These are phyloP conservation scores for Drosophila arawakana DNA, from an alignment of 1,140 invertebrate genomes.

Conservation along the genomic window DNA sequence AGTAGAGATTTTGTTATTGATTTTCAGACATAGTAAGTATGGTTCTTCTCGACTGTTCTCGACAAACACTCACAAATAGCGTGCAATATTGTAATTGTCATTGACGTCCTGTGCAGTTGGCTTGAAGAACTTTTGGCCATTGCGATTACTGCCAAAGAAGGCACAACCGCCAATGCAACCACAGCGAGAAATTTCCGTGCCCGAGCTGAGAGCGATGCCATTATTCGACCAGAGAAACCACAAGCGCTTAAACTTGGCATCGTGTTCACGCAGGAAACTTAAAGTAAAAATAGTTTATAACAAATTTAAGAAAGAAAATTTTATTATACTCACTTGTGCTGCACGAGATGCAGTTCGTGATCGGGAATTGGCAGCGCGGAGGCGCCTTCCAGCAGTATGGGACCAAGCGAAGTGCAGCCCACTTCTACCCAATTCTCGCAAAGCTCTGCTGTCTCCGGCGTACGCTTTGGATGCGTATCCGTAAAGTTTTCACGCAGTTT, in stretches of 20 bases:
- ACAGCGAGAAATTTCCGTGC: slow-evolving; percentile 87
- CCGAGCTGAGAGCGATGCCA: slow-evolving; percentile 77
- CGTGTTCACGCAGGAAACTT: slow-evolving; percentile 94
- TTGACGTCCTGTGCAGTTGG: slow-evolving; percentile 91
- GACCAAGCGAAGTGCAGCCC: slow-evolving; percentile 94
- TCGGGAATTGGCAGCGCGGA: slow-evolving; percentile 91
- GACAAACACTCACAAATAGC: slow-evolving; percentile 86
- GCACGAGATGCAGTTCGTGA: slow-evolving; percentile 90
- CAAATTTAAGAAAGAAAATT: not conserved
- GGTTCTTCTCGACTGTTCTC: too few species aligned
- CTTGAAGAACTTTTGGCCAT: slow-evolving; percentile 95
- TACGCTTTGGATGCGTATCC: slow-evolving; percentile 67
- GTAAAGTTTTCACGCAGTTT: slow-evolving; percentile 71
- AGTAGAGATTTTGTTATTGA: not conserved
- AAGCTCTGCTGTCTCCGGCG: slow-evolving; percentile 65
- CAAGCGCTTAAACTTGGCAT: slow-evolving; percentile 93
- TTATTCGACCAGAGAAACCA: slow-evolving; percentile 97
- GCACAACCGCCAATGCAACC: slow-evolving; percentile 97
- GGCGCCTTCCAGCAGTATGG: slow-evolving; percentile 96
- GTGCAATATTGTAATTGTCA: slow-evolving; percentile 93
- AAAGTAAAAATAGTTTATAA: not conserved
- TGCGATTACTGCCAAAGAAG: slow-evolving; percentile 96
- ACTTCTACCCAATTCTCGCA: slow-evolving; percentile 96
- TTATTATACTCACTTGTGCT: slow-evolving; percentile 87
- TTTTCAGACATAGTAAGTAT: not conserved